A percentile compares a stretch with the other conserved stretches of the same genome.
These are phyloP conservation scores for Poliocrania exsul DNA, from an alignment of 2,797 vertebrate species.

Conservation along the genomic window DNA sequence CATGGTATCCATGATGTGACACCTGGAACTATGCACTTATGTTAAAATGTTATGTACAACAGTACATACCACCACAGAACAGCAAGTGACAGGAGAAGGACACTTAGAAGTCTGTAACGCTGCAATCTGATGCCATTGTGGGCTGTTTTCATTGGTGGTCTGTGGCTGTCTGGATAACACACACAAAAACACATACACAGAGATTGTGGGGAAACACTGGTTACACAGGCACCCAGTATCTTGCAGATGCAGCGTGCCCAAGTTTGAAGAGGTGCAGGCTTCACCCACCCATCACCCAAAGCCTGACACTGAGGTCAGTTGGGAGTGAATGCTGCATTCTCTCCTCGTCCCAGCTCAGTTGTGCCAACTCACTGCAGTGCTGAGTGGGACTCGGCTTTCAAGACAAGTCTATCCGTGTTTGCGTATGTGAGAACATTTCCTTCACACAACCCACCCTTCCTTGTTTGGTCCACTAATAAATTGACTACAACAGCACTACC, in stretches of 20 bases:
- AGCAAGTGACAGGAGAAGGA: not conserved
- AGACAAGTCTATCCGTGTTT: not conserved
- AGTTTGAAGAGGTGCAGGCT: accelerated
- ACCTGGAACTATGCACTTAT: not conserved
- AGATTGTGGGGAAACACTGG: not conserved
- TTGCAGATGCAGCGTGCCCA: not conserved
- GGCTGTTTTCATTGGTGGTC: not conserved
- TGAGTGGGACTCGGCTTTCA: not conserved
- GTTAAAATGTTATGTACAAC: not conserved
- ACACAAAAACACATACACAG: not conserved
- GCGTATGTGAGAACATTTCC: not conserved
- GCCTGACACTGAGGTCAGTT: not conserved
- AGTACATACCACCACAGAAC: not conserved
- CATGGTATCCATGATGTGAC: not conserved
- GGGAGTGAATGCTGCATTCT: accelerated
- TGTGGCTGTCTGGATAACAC: not conserved
- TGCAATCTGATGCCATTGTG: accelerated
- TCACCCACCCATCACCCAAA: not conserved
- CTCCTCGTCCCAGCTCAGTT: not conserved
- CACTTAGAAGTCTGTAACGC: not conserved
- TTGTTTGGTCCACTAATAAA: not conserved
- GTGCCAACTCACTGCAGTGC: not conserved
- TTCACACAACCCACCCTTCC: not conserved
- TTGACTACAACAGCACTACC: accelerated
- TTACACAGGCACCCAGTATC: not conserved